Evolutionary conservation across 2,797 vertebrate genomes (phyloP), one percentile per base, ranked within the genome.

Genomic region (Spinus pinus): DNA sequence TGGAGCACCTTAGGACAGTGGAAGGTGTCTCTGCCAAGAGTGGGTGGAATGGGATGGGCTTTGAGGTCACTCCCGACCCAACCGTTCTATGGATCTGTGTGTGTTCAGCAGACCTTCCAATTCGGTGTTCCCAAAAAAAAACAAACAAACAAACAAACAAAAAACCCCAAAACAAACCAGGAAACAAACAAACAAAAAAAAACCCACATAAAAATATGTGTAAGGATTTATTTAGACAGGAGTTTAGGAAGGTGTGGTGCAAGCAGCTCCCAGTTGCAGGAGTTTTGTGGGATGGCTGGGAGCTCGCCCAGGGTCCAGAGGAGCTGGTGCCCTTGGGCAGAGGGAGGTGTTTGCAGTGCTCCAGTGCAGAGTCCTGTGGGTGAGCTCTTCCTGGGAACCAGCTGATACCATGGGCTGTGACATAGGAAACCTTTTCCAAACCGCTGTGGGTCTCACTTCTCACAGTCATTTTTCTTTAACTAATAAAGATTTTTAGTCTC

Each of bases 291-390:
- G 13, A 2, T 39, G n/a, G 9, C 47, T 28, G 39, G 42, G 67
- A 27, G 0, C 3, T 18, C 4, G 0, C 2, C 3, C 5, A 6
- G 27, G 0, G 2, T 3, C 2, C 11, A 18, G 44, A 28, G 60
- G 9, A 22, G 41, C 13, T 27, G 35, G 24, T n/a, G 30, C 51
- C 2, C 1, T 1, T 30, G 22, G 7, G 14, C 86, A 60, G 30
- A 47, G 51, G 35, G 65, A 72, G 66, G 16, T 8, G 2, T 31
- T 35, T n/a, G 79, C 15, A 12, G 53, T 28, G 8, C 71, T 87
- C 67, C 28, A 4, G n/a, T 8, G 85, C 51, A 65, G 24, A 53
- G 57, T 14, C 27, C 37, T 12, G 2, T 35, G 53, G 39, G 18
- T 16, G 50, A 90, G 46, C 31, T 74, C 81, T 10, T 58, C 67